phyloP scores from a whole-genome alignment of 2,888 invertebrate genomes.

The Rhagophthalmus giganteus region DNA sequence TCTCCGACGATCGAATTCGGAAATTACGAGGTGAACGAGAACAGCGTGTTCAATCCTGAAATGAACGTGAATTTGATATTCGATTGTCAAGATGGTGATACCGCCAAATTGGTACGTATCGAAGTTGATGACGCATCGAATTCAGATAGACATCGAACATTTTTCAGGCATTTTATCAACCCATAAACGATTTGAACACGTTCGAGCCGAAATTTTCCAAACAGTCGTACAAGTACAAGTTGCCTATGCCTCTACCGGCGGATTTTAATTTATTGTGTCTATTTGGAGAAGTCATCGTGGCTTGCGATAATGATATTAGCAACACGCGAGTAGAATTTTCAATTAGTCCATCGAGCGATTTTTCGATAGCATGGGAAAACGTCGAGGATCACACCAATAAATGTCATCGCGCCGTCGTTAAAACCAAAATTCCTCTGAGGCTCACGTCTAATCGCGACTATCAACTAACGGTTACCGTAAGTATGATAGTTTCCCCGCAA shows the following conservation, averaged over 20 bases:
- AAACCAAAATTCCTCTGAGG: constrained; percentile 30
- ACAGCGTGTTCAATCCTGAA: not conserved
- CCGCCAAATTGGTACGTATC: not conserved
- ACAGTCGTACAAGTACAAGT: constrained; percentile 49
- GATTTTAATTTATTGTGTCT: constrained; percentile 44
- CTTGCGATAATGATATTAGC: constrained; percentile 60
- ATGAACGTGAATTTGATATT: constrained; percentile 4
- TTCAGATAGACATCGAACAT: not conserved
- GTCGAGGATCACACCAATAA: constrained; percentile 26
- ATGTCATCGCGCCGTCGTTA: constrained; percentile 35
- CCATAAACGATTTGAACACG: constrained; percentile 59
- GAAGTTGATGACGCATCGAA: not conserved
- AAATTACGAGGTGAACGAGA: constrained; percentile 6
- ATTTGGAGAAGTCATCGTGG: constrained; percentile 53
- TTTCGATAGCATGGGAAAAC: constrained; percentile 2
- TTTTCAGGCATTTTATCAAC: constrained; percentile 54
- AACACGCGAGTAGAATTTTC: constrained; percentile 46
- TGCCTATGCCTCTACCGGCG: constrained; percentile 56
- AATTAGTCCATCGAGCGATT: constrained; percentile 36
- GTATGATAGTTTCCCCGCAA: not conserved
- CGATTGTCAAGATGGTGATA: not conserved
- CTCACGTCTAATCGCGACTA: constrained; percentile 30
- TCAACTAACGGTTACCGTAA: constrained; percentile 42
- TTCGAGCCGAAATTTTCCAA: constrained; percentile 55
- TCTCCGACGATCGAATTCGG: constrained; percentile 1